Base-by-base conservation (phyloP, 2,797 vertebrate genomes). In the Hemibagrus guttatus region DNA sequence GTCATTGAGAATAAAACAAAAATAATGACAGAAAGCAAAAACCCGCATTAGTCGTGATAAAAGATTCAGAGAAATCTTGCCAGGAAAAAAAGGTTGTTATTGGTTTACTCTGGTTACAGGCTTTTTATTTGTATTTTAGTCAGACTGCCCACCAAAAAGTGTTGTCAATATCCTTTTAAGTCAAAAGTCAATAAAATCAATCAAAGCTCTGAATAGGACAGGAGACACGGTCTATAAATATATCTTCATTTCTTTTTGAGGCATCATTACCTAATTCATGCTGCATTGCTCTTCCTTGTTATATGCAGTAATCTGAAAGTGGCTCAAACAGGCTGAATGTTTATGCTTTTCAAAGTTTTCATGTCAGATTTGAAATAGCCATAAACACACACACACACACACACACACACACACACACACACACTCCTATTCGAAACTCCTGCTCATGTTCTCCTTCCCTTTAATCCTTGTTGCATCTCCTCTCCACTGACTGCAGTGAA, bases 401-500 rank as follows among this genome's bases (percentile, higher is more conserved):
- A 49, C 31, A 63, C 84, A 84, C 46, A 83, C 83, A 35, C 64
- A 39, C 31, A 72, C 69, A 72, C 64, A 52, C 5, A 31, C 46
- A 84, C 46, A 75, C 82, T 63, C 75, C 72, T 74, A 54, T 85
- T 61, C 71, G 16, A 56, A 75, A 69, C 74, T 88, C 88, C 75
- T 84, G 83, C 61, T 80, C 81, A 23, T 59, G 31, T 88, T 64
- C 69, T 75, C 42, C 68, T 88, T 23, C 76, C 81, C 61, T 81
- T 76, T 86, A 81, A 81, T 69, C 59, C 72, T 64, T 76, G 64
- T 85, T 76, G 63, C 52, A 71, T 69, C 85, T 81, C 81, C 42
- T 71, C 69, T 78, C 84, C 31, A 69, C 31, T 66, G 54, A 84
- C 91, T 85, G 92, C 93, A 92, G 89, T 92, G 81, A 91, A 91